Conservation (phyloP, 2,797 vertebrate species). For the Taeniopygia guttata region DNA sequence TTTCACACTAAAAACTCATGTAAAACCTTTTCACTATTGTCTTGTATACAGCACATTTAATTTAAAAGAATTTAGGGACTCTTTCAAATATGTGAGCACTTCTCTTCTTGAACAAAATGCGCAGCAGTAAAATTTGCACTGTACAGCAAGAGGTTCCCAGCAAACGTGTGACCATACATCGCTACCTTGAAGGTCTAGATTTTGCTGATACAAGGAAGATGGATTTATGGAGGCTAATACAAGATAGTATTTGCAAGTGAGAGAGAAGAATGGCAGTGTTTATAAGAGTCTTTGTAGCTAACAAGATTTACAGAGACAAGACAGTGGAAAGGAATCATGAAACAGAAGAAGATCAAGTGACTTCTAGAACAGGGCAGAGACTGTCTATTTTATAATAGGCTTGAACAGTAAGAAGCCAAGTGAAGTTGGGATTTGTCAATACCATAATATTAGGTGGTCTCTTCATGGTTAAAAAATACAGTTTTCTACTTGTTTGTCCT, state of each 20-base stretch:
- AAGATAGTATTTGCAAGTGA: neutral
- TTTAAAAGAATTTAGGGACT: neutral
- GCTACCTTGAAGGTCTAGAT: neutral
- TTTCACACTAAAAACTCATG: neutral
- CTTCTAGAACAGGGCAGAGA: neutral
- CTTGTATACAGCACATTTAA: neutral
- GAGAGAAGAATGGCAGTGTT: neutral
- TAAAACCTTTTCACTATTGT: neutral
- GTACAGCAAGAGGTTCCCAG: neutral
- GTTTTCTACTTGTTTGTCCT: neutral
- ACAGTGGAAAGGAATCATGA: neutral
- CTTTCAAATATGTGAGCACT: neutral
- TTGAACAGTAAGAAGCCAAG: neutral
- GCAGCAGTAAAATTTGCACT: neutral
- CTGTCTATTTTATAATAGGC: neutral
- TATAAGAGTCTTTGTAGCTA: neutral
- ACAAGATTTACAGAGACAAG: neutral
- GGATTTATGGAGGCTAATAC: neutral
- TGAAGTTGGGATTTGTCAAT: neutral
- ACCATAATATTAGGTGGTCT: neutral
- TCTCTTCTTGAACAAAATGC: neutral
- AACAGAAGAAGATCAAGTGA: neutral
- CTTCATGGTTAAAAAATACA: neutral
- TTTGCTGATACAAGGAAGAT: neutral
- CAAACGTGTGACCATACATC: fast-evolving